Conservation (phyloP, 1,140 invertebrate species). For the Megalopta genalis region DNA sequence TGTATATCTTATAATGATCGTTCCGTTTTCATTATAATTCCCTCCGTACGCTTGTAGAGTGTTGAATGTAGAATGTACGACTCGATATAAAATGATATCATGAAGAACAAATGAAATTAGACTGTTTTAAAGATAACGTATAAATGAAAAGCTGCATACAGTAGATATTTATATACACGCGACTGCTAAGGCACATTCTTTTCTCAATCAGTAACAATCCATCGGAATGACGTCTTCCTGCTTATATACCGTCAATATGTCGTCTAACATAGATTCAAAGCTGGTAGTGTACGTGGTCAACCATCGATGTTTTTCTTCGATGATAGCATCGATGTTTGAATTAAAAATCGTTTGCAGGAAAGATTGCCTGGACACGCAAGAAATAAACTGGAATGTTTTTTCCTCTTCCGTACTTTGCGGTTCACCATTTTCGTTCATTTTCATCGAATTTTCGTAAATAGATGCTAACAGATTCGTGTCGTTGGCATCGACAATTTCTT, state of each 20-base stretch:
- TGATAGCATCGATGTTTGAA: constrained; percentile 80
- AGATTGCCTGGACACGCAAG: constrained; percentile 78
- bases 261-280: constrained; percentile 84
- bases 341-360: constrained; percentile 81
- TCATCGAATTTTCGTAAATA: constrained; percentile 80
- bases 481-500: constrained; percentile 76
- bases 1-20: constrained; percentile 4
- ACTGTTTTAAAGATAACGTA: not conserved
- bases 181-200: not conserved
- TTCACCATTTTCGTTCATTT: constrained; percentile 65
- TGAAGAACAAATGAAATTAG: not conserved
- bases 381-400: constrained; percentile 75
- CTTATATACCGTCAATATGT: constrained; percentile 83
- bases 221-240: constrained; percentile 81
- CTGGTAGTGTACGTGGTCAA: constrained; percentile 80
- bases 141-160: constrained; percentile 2
- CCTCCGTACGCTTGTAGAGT: no score
- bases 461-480: constrained; percentile 82
- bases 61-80: no score
- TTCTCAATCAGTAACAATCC: constrained; percentile 83
- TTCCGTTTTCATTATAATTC: not conserved
- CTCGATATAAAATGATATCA: not conserved
- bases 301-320: constrained; percentile 82
- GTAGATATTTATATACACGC: not conserved
- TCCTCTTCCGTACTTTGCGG: constrained; percentile 1